These are phyloP conservation scores for Sakesphorus luctuosus DNA, from an alignment of 2,113 vertebrate genomes.

Conservation along the genomic window DNA sequence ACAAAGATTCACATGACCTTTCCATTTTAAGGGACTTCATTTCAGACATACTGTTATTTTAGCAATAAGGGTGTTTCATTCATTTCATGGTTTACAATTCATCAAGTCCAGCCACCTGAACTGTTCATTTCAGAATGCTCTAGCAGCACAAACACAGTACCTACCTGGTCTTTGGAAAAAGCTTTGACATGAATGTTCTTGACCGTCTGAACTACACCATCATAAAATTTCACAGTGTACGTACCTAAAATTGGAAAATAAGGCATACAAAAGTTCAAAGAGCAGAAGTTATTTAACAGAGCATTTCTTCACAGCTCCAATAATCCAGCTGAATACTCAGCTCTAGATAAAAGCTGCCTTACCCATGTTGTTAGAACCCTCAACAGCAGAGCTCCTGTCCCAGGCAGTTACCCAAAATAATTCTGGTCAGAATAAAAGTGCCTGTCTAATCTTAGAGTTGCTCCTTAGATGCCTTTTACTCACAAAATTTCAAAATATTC, in stretches of 20 bases:
- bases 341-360: background rate
- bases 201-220: conserved; percentile 94
- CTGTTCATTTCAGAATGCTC: background rate
- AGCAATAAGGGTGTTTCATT: background rate
- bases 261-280: background rate
- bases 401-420: background rate
- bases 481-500: background rate
- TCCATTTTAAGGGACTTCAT: background rate
- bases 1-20: background rate
- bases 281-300: background rate
- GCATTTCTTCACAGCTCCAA: background rate
- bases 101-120: background rate
- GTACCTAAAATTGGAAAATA: conserved; percentile 82
- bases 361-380: background rate
- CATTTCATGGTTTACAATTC: background rate
- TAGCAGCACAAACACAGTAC: conserved; percentile 6
- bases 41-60: background rate
- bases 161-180: conserved; percentile 88
- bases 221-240: conserved; percentile 96
- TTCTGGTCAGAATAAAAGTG: background rate
- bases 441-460: background rate
- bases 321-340: background rate
- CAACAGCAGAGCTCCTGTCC: background rate
- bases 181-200: conserved; percentile 96
- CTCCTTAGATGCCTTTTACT: background rate